Evolutionary conservation across 2,888 invertebrate genomes (phyloP), one percentile per base, ranked within the genome.

Genomic region (Emmelina monodactyla): DNA sequence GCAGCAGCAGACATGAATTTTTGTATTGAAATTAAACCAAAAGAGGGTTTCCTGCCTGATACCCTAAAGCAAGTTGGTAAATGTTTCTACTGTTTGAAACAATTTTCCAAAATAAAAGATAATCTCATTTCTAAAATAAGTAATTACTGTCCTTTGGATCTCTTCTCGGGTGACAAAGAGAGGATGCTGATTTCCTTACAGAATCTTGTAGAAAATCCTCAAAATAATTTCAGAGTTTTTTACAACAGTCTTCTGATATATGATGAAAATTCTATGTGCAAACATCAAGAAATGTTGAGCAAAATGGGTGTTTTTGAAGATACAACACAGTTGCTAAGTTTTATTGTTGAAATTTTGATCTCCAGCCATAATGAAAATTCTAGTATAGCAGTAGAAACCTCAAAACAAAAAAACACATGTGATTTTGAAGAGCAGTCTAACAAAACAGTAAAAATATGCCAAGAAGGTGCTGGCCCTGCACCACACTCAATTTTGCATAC

Each of bases 101-200:
- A 85, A 47, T 70, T 69, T 59, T 46, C 68, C 28, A 80, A 86
- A 79, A 49, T 84, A 37, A 65, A 78, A 52, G 61, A 76, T 16
- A 69, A 73, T n/a, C 64, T 81, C 39, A 83, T 86, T 40, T 48
- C 60, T 16, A 49, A 52, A 3, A 62, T 71, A 28, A 88, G 87
- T 52, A 56, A 63, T n/a, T 89, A 88, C 53, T 89, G 89, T 49
- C 89, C 89, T 0, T 57, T 89, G 37, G 86, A 88, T 55, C 66
- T 89, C 19, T 89, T 86, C 67, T 88, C 88, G 41, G 88, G 88
- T 28, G 62, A 82, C 39, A 67, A 53, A 43, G 39, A 42, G 10
- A 67, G 83, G 51, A 86, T 87, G 83, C 81, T 70, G 46, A 53
- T 54, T 45, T 82, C 86, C 7, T 45, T 87, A 11, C 42, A 59